A percentile compares a stretch with the other conserved stretches of the same genome.
These are phyloP conservation scores for Campaea margaritaria DNA, from an alignment of 2,888 invertebrate species.

Conservation along the genomic window DNA sequence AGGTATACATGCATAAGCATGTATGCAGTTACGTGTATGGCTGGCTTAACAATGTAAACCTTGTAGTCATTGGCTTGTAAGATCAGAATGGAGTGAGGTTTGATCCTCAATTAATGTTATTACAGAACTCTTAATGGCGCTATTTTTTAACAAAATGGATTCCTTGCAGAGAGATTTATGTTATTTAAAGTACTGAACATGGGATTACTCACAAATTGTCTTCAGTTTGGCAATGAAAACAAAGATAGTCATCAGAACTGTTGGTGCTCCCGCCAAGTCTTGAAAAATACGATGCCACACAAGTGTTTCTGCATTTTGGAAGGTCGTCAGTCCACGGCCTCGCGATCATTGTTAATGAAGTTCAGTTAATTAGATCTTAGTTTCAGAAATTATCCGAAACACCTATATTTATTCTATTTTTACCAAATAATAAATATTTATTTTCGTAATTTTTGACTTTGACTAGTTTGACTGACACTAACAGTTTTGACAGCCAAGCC, in stretches of 20 bases:
- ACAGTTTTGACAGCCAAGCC: no score
- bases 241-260: conserved; percentile 82
- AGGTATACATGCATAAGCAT: no score
- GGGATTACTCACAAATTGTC: conserved; percentile 86
- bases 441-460: no score
- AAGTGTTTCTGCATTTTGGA: conserved; percentile 93
- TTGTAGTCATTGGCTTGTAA: no score
- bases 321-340: conserved; percentile 93
- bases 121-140: no score
- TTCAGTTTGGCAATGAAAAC: conserved; percentile 92
- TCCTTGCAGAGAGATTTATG: background rate
- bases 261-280: conserved; percentile 65
- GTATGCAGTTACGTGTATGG: no score
- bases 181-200: background rate
- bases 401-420: no score
- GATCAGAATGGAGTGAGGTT: background rate
- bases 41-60: no score
- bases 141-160: no score
- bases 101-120: no score
- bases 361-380: background rate
- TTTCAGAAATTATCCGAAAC: background rate
- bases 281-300: conserved; percentile 91
- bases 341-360: conserved; percentile 66
- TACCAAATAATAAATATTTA: no score
- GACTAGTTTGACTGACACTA: no score